Percentiles rank a stretch among this genome's conserved stretches.
phyloP scores from a whole-genome alignment of 2,797 vertebrate genomes.

The Remorina albescens region DNA sequence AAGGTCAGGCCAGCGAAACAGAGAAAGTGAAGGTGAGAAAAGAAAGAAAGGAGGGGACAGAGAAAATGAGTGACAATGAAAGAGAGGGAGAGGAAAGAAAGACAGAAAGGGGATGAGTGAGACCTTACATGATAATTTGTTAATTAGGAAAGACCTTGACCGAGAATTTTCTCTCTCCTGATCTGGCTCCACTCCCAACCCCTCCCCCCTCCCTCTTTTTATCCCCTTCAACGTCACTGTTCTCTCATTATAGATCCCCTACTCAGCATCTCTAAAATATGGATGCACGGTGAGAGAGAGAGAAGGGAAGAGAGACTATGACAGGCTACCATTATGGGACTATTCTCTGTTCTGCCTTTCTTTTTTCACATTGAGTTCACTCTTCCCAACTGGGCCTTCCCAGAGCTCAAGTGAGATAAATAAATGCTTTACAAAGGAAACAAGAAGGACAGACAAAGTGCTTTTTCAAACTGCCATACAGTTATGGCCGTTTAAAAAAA shows the following conservation, averaged over 20 bases:
- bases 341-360: conserved; percentile 50
- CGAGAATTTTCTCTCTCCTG: conserved; percentile 68
- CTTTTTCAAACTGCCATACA: conserved; percentile 45
- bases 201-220: conserved; percentile 66
- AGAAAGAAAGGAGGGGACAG: conserved; percentile 33
- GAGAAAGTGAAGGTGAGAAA: conserved; percentile 51
- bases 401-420: conserved; percentile 64
- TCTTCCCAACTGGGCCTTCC: conserved; percentile 40
- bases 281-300: conserved; percentile 21
- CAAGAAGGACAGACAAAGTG: conserved; percentile 8
- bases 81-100: conserved; percentile 27
- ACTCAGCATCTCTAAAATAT: conserved; percentile 76
- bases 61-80: conserved; percentile 46
- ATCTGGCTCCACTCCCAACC: conserved; percentile 67
- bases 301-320: conserved; percentile 39
- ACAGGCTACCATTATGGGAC: conserved; percentile 55
- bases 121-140: conserved; percentile 80
- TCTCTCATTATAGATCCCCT: conserved; percentile 80
- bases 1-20: conserved; percentile 78
- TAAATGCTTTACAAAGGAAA: conserved; percentile 61
- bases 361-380: conserved; percentile 42
- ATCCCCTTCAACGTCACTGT: conserved; percentile 68
- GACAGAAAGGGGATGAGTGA: conserved; percentile 35
- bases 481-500: too few relatives aligned
- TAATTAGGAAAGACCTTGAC: conserved; percentile 83